phyloP scores from a whole-genome alignment of 2,797 vertebrate species.

The Anniella stebbinsi region DNA sequence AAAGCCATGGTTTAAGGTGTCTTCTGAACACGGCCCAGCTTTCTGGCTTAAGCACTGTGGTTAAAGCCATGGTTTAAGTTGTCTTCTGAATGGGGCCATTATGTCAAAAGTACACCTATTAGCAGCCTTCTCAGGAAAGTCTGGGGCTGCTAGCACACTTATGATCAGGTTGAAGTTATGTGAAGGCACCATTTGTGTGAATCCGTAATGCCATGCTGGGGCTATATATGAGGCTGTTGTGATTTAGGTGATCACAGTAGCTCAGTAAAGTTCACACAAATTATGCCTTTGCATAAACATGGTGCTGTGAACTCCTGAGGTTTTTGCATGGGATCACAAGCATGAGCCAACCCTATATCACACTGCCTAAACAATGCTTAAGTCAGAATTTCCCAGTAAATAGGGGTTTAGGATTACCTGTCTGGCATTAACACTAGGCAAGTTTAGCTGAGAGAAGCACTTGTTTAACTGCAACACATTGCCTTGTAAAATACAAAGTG shows the following conservation, averaged over 20 bases:
- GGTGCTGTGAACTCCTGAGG: not conserved
- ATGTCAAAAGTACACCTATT: not conserved
- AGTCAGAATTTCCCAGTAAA: not conserved
- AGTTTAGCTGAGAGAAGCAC: not conserved
- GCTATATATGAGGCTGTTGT: not conserved
- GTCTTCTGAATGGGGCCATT: too few species aligned
- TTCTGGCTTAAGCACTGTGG: too few species aligned
- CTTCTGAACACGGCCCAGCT: too few species aligned
- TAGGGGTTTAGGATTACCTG: not conserved
- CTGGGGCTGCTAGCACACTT: not conserved
- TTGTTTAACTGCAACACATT: not conserved
- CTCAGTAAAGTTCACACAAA: not conserved
- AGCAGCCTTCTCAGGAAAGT: not conserved
- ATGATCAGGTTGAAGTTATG: not conserved
- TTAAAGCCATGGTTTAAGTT: too few species aligned
- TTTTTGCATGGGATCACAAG: not conserved
- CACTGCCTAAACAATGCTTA: not conserved
- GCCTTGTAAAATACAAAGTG: not conserved
- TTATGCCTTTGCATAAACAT: not conserved
- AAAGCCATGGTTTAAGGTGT: too few species aligned
- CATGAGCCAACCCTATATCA: not conserved
- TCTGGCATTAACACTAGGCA: not conserved
- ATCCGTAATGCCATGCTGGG: not conserved
- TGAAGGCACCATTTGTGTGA: not conserved
- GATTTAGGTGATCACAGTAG: not conserved